Base-by-base conservation (phyloP, 2,888 invertebrate genomes). In the Falcaria lacertinaria region DNA sequence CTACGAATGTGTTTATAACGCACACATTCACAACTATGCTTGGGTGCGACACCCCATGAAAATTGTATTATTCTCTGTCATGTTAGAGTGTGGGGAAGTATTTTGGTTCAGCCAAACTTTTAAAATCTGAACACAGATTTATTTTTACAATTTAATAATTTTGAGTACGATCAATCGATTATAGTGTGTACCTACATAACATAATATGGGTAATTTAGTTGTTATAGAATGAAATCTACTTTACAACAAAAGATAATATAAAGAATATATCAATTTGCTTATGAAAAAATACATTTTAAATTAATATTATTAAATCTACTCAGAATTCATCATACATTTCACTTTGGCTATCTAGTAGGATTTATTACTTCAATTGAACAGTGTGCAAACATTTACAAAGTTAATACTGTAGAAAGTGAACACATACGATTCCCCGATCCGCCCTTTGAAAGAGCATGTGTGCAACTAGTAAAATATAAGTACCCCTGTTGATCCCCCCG, bases 401-500 rank as follows among this genome's bases (percentile, higher is more conserved):
- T 7, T 19, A 14, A 22, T 37, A 22, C 22, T 8, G 8, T 19
- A 19, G n/a, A 22, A 57, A 57, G 59, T 66, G 70, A 74, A 60
- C 69, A 50, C 50, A 43, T 60, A 64, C 72, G 72, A 64, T 75
- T 69, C 78, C 73, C 82, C 74, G 69, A 68, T 72, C 80, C 80
- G 80, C 84, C 85, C 84, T 80, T 83, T 78, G 64, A 76, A 81
- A 80, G 79, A 78, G 81, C 87, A 88, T 89, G 88, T 89, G 89
- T 88, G 88, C 85, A 88, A 87, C 79, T 84, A 84, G 86, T 80
- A 83, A 81, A 28, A 77, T 74, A 86, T 86, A 87, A 86, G 86
- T 88, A 88, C 88, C 88, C 88, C 82, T 85, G 85, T 84, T 79
- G 70, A 83, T 85, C 83, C 87, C 89, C 88, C 87, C 85, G 78